phyloP scores from a whole-genome alignment of 2,888 invertebrate genomes.

The Nomada ferruginata region DNA sequence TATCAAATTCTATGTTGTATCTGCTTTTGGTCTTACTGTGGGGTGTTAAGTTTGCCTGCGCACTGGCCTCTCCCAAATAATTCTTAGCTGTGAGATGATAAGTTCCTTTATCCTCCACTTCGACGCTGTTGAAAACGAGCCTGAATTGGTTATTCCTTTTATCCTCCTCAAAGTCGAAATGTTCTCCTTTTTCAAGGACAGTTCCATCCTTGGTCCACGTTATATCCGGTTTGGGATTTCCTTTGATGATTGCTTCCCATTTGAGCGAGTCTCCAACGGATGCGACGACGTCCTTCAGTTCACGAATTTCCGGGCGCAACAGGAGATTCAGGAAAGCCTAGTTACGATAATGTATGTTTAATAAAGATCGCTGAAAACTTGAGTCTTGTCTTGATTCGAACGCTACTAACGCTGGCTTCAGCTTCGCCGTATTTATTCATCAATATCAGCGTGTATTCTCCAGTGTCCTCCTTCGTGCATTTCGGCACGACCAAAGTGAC shows the following conservation, averaged over 20 bases:
- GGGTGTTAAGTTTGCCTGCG: constrained; percentile 89
- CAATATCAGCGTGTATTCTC: constrained; percentile 92
- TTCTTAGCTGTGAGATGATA: constrained; percentile 93
- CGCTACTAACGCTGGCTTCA: constrained; percentile 87
- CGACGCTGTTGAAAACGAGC: constrained; percentile 89
- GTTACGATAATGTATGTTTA: no score
- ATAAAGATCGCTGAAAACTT: no score
- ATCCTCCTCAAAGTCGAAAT: constrained; percentile 87
- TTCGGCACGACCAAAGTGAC: constrained; percentile 91
- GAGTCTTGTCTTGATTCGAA: neutral
- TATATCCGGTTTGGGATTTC: constrained; percentile 95
- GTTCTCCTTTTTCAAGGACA: constrained; percentile 86
- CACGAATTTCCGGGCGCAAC: constrained; percentile 91
- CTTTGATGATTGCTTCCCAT: constrained; percentile 92
- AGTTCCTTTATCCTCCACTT: constrained; percentile 90
- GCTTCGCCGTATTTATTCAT: constrained; percentile 93
- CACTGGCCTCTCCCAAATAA: constrained; percentile 89
- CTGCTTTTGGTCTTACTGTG: constrained; percentile 87
- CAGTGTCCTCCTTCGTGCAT: constrained; percentile 89
- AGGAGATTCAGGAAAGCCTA: constrained; percentile 90
- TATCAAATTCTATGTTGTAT: no score
- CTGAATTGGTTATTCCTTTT: constrained; percentile 88
- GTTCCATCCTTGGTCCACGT: constrained; percentile 91
- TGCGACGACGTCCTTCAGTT: constrained; percentile 89
- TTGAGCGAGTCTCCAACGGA: constrained; percentile 91